Conservation (phyloP, 2,113 vertebrate species). For the Phylloscopus whistleri region DNA sequence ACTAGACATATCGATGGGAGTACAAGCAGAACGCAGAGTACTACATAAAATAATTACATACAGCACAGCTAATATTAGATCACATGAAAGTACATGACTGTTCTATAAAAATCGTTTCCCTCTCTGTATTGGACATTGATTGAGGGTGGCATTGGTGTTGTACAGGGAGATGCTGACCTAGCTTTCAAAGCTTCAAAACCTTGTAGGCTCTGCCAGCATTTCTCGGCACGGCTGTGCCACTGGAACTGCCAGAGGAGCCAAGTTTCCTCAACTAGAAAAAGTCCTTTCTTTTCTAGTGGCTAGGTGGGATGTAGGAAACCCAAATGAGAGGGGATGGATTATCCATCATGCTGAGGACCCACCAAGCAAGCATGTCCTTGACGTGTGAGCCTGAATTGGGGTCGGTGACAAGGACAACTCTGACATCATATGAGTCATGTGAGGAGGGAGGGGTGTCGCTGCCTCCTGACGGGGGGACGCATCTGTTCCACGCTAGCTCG, state of each 20-base stretch:
- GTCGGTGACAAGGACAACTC: slow-evolving; percentile 64
- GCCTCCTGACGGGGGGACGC: slow-evolving; percentile 60
- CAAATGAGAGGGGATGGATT: not conserved
- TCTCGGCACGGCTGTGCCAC: not conserved
- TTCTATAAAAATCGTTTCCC: slow-evolving; percentile 33
- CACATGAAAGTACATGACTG: slow-evolving; percentile 45
- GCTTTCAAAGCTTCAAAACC: not conserved
- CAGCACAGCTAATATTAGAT: slow-evolving; percentile 66
- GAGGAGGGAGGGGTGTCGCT: slow-evolving; percentile 59
- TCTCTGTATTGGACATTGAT: slow-evolving; percentile 16
- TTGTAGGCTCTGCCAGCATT: not conserved
- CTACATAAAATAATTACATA: slow-evolving; percentile 66
- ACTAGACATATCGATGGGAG: slow-evolving; percentile 63
- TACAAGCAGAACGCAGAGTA: slow-evolving; percentile 57
- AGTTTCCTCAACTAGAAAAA: slow-evolving; percentile 2
- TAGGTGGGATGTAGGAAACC: not conserved
- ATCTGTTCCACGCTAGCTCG: slow-evolving; percentile 68
- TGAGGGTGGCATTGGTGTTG: not conserved
- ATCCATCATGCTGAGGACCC: not conserved
- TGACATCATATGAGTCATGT: slow-evolving; percentile 70
- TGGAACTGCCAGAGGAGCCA: not conserved
- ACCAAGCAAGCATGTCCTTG: slow-evolving; percentile 20
- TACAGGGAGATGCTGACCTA: not conserved
- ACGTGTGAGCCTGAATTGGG: slow-evolving; percentile 54
- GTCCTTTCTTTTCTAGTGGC: not conserved